Evolutionary conservation across 2,113 vertebrate genomes (phyloP).

Genomic region (Ramphastos sulfuratus): DNA sequence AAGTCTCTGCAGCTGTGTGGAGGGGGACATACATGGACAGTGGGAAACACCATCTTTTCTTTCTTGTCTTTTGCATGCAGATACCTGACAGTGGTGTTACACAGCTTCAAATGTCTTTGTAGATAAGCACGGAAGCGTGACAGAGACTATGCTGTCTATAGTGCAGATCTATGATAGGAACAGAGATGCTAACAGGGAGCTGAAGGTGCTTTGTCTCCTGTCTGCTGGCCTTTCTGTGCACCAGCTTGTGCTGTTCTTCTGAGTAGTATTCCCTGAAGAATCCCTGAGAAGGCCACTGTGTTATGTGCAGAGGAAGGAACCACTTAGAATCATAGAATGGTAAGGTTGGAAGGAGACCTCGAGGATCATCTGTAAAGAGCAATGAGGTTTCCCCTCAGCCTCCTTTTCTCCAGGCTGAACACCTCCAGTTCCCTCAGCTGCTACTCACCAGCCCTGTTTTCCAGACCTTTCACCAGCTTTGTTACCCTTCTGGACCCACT

Average conservation of each 20-base stretch:
- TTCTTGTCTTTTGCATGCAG: background rate
- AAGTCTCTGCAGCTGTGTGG: background rate
- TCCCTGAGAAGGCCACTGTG: background rate
- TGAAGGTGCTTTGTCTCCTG: background rate
- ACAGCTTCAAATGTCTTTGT: background rate
- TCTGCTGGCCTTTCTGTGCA: background rate
- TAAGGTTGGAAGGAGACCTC: too few species aligned
- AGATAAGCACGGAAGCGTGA: background rate
- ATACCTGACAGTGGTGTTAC: accelerated
- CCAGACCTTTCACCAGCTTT: too few species aligned
- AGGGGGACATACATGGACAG: background rate
- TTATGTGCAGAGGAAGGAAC: background rate
- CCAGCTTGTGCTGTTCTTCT: accelerated
- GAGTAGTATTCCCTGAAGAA: background rate
- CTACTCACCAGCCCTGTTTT: too few species aligned
- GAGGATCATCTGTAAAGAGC: too few species aligned
- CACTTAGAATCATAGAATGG: too few species aligned
- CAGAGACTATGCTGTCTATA: accelerated
- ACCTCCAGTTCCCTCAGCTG: too few species aligned
- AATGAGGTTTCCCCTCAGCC: too few species aligned
- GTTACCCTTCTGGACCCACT: too few species aligned
- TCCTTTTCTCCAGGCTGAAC: too few species aligned
- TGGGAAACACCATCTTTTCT: too few species aligned
- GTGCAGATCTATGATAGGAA: background rate
- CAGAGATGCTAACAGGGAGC: accelerated